Conservation (phyloP, 2,888 invertebrate species). For the Drosophila quinaria region DNA sequence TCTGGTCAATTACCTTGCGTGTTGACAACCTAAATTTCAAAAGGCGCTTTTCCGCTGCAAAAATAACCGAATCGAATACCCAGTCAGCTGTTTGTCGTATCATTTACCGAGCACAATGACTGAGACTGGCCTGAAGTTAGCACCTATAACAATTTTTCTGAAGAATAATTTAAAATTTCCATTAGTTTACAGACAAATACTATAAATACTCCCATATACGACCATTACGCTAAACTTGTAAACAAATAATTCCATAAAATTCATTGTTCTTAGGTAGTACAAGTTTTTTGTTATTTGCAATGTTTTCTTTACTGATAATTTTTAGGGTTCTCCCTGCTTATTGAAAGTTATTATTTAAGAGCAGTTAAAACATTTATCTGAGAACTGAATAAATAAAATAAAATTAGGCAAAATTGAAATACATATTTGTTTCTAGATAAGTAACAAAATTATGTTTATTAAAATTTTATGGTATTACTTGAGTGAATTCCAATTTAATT, state of each 20-base stretch:
- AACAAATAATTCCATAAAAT: not conserved
- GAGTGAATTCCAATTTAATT: slow-evolving; percentile 6
- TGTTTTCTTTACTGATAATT: not conserved
- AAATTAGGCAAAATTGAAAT: not conserved
- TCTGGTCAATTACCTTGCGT: slow-evolving; percentile 43
- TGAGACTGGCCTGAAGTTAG: slow-evolving; percentile 10
- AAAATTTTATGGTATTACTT: not conserved
- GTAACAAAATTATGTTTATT: not conserved
- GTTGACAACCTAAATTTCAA: slow-evolving; percentile 25
- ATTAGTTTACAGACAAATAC: not conserved
- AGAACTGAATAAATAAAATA: not conserved
- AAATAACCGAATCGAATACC: slow-evolving; percentile 6
- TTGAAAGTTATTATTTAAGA: not conserved
- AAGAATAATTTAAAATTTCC: slow-evolving; percentile 5
- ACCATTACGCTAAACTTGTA: not conserved
- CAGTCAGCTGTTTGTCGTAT: slow-evolving; percentile 30
- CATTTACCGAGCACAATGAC: slow-evolving; percentile 9
- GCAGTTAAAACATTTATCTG: not conserved
- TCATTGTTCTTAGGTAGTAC: not conserved
- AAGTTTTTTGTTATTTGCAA: not conserved
- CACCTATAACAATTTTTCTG: slow-evolving; percentile 3
- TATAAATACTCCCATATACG: not conserved
- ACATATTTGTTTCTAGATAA: slow-evolving; percentile 13
- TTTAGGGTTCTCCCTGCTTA: no score
- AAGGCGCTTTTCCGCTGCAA: slow-evolving; percentile 19